phyloP scores from a whole-genome alignment of 37 sponge, comb jelly and placozoan species.

The Beroe ovata region DNA sequence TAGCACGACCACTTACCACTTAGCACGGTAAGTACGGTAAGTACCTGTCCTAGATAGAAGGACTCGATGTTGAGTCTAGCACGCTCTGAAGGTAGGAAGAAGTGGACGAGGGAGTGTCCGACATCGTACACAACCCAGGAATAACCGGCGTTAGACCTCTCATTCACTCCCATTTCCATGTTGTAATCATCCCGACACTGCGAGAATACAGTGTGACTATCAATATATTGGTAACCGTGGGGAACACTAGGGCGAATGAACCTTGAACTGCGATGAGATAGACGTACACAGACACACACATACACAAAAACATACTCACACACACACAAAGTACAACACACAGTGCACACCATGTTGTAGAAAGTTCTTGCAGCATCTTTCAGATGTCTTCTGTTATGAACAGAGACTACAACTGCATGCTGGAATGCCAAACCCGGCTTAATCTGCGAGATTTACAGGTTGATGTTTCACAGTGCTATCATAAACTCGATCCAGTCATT shows the following conservation, averaged over 20 bases:
- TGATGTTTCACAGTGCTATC: too few species aligned
- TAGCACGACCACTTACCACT: too few species aligned
- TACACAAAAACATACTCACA: too few species aligned
- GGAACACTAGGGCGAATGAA: too few species aligned
- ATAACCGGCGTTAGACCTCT: background rate
- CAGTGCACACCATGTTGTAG: constrained; percentile 32
- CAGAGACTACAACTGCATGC: constrained; percentile 24
- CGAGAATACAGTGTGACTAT: too few species aligned
- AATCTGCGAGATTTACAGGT: too few species aligned
- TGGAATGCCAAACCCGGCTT: background rate
- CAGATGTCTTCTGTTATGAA: constrained; percentile 29
- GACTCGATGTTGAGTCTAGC: constrained; percentile 45
- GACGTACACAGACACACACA: background rate
- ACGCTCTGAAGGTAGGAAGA: constrained; percentile 6
- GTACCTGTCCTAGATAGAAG: constrained; percentile 65
- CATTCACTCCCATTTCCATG: background rate
- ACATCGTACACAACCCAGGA: constrained; percentile 21
- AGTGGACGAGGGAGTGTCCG: constrained; percentile 17
- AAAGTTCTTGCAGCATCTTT: constrained; percentile 22
- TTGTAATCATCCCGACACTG: constrained; percentile 46
- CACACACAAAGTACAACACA: too few species aligned
- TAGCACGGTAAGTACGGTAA: too few species aligned
- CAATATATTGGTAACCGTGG: too few species aligned
- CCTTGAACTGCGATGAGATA: too few species aligned
- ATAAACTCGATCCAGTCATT: too few species aligned